Conservation (phyloP, 2,888 invertebrate genomes). For the Dasypogon diadema region DNA sequence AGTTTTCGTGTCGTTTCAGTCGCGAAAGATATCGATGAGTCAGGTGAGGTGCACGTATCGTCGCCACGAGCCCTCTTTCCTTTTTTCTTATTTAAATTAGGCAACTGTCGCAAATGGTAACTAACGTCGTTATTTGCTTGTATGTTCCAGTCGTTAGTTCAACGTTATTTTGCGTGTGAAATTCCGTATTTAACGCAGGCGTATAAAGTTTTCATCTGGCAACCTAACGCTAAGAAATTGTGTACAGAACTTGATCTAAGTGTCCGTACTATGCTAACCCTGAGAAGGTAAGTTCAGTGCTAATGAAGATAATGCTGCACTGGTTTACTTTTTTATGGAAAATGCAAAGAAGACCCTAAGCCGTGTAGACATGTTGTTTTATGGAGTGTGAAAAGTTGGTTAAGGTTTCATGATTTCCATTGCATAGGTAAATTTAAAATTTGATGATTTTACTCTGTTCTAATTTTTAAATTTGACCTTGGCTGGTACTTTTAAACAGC, state of each 20-base stretch:
- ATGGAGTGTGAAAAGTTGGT: not conserved
- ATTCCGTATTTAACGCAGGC: not conserved
- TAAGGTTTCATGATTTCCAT: too few species aligned
- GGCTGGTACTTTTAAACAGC: too few species aligned
- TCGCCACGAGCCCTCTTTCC: conserved; percentile 3
- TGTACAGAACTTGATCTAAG: not conserved
- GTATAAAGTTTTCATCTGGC: not conserved
- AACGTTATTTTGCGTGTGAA: conserved; percentile 1
- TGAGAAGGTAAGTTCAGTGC: conserved; percentile 30
- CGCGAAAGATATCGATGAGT: conserved; percentile 22
- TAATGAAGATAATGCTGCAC: not conserved
- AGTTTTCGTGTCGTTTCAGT: conserved; percentile 13
- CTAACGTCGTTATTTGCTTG: not conserved
- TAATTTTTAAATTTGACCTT: too few species aligned
- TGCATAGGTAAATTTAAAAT: too few species aligned
- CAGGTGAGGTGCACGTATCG: conserved; percentile 37
- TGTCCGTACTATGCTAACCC: not conserved
- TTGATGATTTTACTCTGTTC: too few species aligned
- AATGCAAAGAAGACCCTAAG: not conserved
- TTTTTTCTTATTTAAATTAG: not conserved
- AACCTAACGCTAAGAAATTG: too few species aligned
- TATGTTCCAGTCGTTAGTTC: not conserved
- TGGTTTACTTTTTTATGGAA: not conserved
- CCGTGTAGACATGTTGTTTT: not conserved
- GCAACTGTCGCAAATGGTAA: conserved; percentile 1